A percentile compares a stretch with the other conserved stretches of the same genome.
These are phyloP conservation scores for Drosophila multiciliata DNA, from an alignment of 2,888 invertebrate genomes.

Conservation along the genomic window DNA sequence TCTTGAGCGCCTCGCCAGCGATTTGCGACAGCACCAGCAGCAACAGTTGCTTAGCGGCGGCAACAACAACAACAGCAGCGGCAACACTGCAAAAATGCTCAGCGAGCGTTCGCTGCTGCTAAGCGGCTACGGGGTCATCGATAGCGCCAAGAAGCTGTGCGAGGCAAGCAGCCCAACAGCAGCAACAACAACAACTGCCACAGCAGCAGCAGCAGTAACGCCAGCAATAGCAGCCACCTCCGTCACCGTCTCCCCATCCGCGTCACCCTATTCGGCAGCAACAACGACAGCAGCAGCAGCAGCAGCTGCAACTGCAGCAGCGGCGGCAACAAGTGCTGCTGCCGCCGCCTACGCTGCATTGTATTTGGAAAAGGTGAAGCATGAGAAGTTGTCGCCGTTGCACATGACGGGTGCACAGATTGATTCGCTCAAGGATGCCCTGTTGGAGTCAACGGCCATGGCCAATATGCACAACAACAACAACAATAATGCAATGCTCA, in stretches of 20 bases:
- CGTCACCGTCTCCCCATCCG: background rate
- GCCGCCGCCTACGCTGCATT: slow-evolving; percentile 80
- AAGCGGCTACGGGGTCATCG: slow-evolving; percentile 82
- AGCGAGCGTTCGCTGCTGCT: slow-evolving; percentile 84
- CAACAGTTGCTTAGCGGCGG: slow-evolving; percentile 43
- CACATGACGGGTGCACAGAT: slow-evolving; percentile 68
- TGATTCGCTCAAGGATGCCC: slow-evolving; percentile 82
- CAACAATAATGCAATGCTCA: slow-evolving; percentile 67
- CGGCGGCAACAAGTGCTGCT: slow-evolving; percentile 57
- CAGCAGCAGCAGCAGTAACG: slow-evolving; percentile 34
- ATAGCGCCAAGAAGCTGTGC: slow-evolving; percentile 82
- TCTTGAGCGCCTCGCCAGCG: slow-evolving; percentile 66
- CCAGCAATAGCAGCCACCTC: slow-evolving; percentile 27
- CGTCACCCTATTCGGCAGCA: slow-evolving; percentile 26
- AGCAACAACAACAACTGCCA: slow-evolving; percentile 26
- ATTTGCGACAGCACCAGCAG: slow-evolving; percentile 57
- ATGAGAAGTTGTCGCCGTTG: slow-evolving; percentile 82
- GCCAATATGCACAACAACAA: slow-evolving; percentile 69
- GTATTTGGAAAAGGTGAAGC: slow-evolving; percentile 83
- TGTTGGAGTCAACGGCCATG: slow-evolving; percentile 77
- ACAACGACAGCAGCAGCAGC: slow-evolving; percentile 51
- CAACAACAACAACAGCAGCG: slow-evolving; percentile 29
- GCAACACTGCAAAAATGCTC: slow-evolving; percentile 82
- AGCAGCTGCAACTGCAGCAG: slow-evolving; percentile 43
- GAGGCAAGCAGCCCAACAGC: slow-evolving; percentile 65